Base-by-base conservation (phyloP, 2,113 vertebrate genomes). In the Hipposideros armiger region DNA sequence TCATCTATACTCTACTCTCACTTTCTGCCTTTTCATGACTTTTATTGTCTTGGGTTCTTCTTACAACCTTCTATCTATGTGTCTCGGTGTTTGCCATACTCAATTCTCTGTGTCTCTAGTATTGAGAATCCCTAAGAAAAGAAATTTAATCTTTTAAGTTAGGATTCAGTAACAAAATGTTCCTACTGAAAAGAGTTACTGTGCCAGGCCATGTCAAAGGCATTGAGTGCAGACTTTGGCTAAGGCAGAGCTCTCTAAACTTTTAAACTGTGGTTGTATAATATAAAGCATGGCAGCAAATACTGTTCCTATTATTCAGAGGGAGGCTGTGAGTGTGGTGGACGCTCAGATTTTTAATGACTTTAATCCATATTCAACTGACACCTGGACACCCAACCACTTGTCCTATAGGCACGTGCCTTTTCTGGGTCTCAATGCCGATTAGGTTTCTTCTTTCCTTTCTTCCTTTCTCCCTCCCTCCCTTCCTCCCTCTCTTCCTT, bases 71-170 rank as follows among this genome's bases (percentile, higher is more conserved):
- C 32, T 56, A 19, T 94, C 40, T 67, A 0, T 28, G 0, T 94
- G 42, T 64, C 70, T 88, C 64, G 30, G 62, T 56, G 9, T 86
- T 94, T 95, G 11, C 28, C 50, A 22, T n/a, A 36, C 45, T 90
- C 19, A 84, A 2, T 67, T 87, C 20, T 86, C 32, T 50, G 8
- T 58, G 9, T 82, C 56, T 80, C 47, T 67, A 20, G 26, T 56
- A 67, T 42, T 87, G 40, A 30, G 32, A 81, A 24, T 70, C 47
- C 62, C 36, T 30, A 47, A n/a, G 50, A 74, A 50, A 81, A 76
- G 45, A 24, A 22, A 66, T 60, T 73, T 74, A 40, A 58, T 84
- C 85, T 74, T 96, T 92, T 36, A n/a, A 54, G 16, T 87, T 90
- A 87, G 30, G 2, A 50, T 70, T 81, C 30, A 15, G 3, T 60